These are phyloP conservation scores for Argyra leucocephala DNA, from an alignment of 2,888 invertebrate species.

Conservation along the genomic window DNA sequence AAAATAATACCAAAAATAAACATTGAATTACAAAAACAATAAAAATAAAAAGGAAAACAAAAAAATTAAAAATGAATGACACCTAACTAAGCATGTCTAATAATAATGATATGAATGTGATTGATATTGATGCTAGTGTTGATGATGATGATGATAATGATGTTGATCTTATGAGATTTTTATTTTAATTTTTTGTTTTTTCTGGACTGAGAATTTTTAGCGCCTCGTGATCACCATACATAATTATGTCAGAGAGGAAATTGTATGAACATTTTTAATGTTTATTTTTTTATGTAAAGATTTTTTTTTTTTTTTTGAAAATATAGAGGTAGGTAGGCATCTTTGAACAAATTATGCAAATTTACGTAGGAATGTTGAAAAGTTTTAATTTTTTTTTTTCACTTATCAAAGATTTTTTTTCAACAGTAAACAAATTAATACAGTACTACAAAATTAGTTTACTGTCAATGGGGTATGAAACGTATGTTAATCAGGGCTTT, in stretches of 20 bases:
- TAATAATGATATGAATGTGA: neutral
- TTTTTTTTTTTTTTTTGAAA: neutral
- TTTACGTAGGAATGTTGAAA: no score
- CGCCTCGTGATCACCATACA: neutral
- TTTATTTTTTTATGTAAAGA: neutral
- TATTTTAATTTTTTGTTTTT: neutral
- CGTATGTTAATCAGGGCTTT: no score
- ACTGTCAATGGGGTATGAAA: no score
- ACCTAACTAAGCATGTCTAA: constrained; percentile 3
- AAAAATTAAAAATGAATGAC: neutral
- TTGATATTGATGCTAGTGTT: neutral
- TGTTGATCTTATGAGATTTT: neutral
- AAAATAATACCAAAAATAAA: neutral
- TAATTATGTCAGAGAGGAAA: neutral
- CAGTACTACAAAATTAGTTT: no score
- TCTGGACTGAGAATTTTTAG: neutral
- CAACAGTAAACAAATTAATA: no score
- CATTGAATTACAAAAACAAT: neutral
- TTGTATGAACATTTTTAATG: neutral
- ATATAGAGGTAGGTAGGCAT: neutral
- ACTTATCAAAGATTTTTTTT: no score
- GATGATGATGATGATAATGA: neutral
- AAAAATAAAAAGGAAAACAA: neutral
- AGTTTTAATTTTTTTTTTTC: no score
- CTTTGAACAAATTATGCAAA: neutral